A percentile compares a stretch with the other conserved stretches of the same genome.
These are phyloP conservation scores for Cebidichthys violaceus DNA, from an alignment of 2,113 vertebrate species.

Conservation along the genomic window DNA sequence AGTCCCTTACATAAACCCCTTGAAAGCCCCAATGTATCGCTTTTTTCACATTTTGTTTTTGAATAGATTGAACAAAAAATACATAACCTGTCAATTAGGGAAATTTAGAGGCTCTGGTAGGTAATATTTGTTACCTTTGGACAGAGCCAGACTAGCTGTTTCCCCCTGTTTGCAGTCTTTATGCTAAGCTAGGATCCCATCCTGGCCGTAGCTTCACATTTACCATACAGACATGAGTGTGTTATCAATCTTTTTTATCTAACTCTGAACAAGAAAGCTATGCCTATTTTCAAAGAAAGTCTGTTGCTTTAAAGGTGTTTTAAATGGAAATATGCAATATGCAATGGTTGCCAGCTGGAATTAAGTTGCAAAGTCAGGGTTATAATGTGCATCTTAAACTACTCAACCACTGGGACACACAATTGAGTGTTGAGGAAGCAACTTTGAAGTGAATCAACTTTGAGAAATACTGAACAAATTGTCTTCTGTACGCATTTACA, in stretches of 20 bases:
- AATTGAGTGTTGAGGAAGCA: neutral
- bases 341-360: neutral
- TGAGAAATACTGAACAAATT: conserved; percentile 10
- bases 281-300: neutral
- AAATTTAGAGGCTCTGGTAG: neutral
- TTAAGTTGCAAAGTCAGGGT: neutral
- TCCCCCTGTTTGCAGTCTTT: neutral
- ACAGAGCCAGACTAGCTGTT: neutral
- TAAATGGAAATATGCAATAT: neutral
- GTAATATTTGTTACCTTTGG: neutral
- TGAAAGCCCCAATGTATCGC: neutral
- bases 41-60: neutral
- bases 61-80: neutral
- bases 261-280: neutral
- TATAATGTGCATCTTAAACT: neutral
- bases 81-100: neutral
- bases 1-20: neutral
- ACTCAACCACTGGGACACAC: neutral
- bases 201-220: neutral
- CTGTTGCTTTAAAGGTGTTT: neutral
- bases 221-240: neutral
- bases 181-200: neutral
- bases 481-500: neutral
- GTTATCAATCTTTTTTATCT: neutral
- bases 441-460: conserved; percentile 18